Conservation (phyloP, 2,888 invertebrate species). For the Coleophora flavipennella region DNA sequence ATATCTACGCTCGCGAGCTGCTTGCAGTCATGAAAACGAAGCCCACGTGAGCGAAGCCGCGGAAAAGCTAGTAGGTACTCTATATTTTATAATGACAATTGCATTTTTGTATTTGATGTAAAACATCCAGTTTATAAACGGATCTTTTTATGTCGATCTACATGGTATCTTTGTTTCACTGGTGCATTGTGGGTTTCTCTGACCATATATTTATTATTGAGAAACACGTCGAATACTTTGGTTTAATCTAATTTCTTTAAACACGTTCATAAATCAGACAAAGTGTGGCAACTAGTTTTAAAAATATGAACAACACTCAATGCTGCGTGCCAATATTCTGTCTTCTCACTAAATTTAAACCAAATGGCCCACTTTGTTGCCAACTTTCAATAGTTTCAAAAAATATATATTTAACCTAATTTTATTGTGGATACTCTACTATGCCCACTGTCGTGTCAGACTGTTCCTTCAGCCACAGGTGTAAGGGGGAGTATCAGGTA, state of each 20-base stretch:
- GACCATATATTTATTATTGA: too few relatives aligned
- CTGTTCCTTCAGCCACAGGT: background rate
- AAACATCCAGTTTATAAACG: too few relatives aligned
- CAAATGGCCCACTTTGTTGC: slow-evolving; percentile 22
- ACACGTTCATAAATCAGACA: background rate
- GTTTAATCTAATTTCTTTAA: background rate
- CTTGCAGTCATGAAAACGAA: too few relatives aligned
- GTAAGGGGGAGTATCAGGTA: slow-evolving; percentile 2
- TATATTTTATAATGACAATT: too few relatives aligned
- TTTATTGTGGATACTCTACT: background rate
- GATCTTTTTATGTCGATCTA: too few relatives aligned
- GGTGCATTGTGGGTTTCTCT: too few relatives aligned
- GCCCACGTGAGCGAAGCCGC: too few relatives aligned
- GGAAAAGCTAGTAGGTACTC: too few relatives aligned
- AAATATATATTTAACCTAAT: slow-evolving; percentile 12
- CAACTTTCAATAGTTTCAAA: slow-evolving; percentile 20
- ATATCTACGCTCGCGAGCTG: too few relatives aligned
- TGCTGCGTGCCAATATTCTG: slow-evolving; percentile 26
- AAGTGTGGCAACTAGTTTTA: background rate
- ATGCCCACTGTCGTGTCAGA: background rate
- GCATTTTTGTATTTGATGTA: too few relatives aligned
- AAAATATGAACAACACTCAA: slow-evolving; percentile 17
- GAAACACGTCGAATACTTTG: background rate
- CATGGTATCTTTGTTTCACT: too few relatives aligned
- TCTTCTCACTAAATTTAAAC: slow-evolving; percentile 30